Percentiles rank a stretch among this genome's conserved stretches.
Conservation (phyloP, 2,888 invertebrate species). For the Thymelicus sylvestris region DNA sequence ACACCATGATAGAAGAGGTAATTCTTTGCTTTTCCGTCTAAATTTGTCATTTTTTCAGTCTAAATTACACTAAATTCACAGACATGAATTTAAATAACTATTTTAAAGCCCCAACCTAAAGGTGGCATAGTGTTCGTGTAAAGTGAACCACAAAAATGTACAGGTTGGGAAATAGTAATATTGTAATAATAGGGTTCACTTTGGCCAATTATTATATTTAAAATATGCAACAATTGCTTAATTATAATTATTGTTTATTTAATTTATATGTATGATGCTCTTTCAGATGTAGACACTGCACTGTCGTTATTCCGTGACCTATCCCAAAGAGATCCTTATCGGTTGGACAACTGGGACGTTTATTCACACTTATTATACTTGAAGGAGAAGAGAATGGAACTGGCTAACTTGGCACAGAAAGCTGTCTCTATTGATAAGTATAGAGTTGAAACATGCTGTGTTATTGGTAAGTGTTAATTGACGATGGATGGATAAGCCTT, state of each 20-base stretch:
- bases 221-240: too few species aligned
- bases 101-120: too few species aligned
- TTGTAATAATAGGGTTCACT: too few species aligned
- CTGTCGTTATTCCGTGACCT: slow-evolving; percentile 93
- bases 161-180: too few species aligned
- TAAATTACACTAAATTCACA: too few species aligned
- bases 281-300: slow-evolving; percentile 94
- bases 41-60: too few species aligned
- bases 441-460: slow-evolving; percentile 98
- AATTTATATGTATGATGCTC: slow-evolving; percentile 1
- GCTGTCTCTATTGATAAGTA: slow-evolving; percentile 98
- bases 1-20: slow-evolving; percentile 96
- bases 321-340: slow-evolving; percentile 94
- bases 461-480: slow-evolving; percentile 89
- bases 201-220: too few species aligned
- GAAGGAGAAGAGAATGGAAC: slow-evolving; percentile 95
- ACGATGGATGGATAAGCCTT: not conserved
- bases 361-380: slow-evolving; percentile 98
- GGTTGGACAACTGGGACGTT: slow-evolving; percentile 97
- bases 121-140: too few species aligned
- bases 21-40: not conserved
- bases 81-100: too few species aligned
- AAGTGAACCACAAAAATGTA: too few species aligned
- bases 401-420: slow-evolving; percentile 96
- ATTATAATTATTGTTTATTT: not conserved